Conservation (phyloP, 2,888 invertebrate genomes). For the Myopa testacea region DNA sequence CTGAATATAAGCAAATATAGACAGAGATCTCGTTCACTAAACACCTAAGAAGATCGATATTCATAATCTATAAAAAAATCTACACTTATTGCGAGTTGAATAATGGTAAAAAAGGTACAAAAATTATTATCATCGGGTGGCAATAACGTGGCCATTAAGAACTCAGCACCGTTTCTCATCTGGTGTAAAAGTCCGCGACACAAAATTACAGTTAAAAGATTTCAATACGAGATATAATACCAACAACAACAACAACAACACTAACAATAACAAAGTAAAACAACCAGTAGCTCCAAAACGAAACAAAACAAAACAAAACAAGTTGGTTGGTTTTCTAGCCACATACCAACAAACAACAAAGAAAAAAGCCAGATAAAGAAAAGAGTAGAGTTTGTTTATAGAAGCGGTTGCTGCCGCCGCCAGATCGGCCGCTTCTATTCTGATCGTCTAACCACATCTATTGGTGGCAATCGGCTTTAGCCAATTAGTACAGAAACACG, state of each 20-base stretch:
- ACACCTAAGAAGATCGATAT: background rate
- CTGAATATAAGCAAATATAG: background rate
- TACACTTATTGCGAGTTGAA: background rate
- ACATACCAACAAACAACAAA: background rate
- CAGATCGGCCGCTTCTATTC: no score
- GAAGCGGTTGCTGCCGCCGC: background rate
- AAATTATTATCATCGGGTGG: background rate
- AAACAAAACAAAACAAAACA: background rate
- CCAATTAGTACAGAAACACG: constrained; percentile 32
- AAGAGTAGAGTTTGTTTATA: background rate
- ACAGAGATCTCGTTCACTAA: background rate
- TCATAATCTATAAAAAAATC: background rate
- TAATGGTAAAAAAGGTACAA: background rate
- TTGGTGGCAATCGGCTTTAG: constrained; percentile 21
- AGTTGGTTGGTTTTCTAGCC: background rate
- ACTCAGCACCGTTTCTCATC: background rate
- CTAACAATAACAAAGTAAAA: background rate
- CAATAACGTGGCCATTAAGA: background rate
- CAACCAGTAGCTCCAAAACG: background rate
- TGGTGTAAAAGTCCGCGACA: no score
- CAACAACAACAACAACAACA: background rate
- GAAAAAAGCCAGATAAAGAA: background rate
- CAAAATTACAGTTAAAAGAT: constrained; percentile 1
- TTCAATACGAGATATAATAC: background rate
- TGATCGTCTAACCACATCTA: constrained; percentile 7